These are phyloP conservation scores for Acleris emargana DNA, from an alignment of 2,888 invertebrate species.

Conservation along the genomic window DNA sequence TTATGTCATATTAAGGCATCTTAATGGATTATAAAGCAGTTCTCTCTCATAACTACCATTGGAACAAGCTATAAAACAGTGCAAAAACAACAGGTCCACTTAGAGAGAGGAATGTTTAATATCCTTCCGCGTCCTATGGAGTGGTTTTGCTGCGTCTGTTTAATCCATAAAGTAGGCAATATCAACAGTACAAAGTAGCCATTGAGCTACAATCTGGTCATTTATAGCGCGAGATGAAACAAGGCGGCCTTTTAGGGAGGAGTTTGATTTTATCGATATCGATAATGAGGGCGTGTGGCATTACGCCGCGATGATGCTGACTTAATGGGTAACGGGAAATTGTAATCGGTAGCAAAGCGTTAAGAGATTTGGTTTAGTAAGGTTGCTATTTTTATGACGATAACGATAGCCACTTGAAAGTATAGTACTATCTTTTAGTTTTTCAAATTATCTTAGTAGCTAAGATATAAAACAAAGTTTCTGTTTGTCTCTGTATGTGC, in stretches of 20 bases:
- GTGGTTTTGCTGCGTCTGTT: conserved; percentile 68
- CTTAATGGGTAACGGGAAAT: conserved; percentile 16
- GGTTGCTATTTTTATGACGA: conserved; percentile 2
- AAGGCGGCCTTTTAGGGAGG: conserved; percentile 60
- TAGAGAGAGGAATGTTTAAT: conserved; percentile 43
- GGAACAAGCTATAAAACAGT: conserved; percentile 25
- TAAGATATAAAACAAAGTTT: no score
- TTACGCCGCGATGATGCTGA: conserved; percentile 19
- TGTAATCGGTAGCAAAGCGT: not conserved
- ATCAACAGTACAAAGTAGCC: conserved; percentile 70
- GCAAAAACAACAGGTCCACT: conserved; percentile 36
- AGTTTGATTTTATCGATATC: conserved; percentile 52
- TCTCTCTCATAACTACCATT: conserved; percentile 26
- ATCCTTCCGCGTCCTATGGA: conserved; percentile 51
- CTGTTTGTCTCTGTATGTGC: no score
- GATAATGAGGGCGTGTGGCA: conserved; percentile 37
- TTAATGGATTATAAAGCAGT: conserved; percentile 20
- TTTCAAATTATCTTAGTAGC: no score
- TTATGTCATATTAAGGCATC: conserved; percentile 14
- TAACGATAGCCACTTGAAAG: not conserved
- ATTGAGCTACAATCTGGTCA: conserved; percentile 79
- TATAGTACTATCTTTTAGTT: no score
- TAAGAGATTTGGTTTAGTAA: conserved; percentile 12
- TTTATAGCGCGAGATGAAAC: conserved; percentile 79
- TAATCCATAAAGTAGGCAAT: conserved; percentile 78